Percentiles rank a stretch among this genome's conserved stretches.
phyloP scores from a whole-genome alignment of 2,113 vertebrate species.

The Pygoscelis adeliae region DNA sequence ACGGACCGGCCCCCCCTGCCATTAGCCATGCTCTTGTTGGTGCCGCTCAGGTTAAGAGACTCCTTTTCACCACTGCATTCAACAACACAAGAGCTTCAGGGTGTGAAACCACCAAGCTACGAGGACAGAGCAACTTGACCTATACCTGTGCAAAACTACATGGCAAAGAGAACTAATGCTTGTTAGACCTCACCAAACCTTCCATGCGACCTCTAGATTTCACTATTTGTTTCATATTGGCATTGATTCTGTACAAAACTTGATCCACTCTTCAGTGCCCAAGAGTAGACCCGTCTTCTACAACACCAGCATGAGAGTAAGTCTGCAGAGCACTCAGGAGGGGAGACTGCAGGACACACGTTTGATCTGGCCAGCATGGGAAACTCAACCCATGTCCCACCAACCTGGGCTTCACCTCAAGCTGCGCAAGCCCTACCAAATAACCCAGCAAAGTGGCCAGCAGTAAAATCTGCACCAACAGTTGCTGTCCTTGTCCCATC shows the following conservation, averaged over 20 bases:
- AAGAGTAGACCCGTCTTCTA: background rate
- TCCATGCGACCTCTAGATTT: background rate
- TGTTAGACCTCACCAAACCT: background rate
- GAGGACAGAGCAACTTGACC: background rate
- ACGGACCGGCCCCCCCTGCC: conserved; percentile 25
- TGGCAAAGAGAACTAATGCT: rapidly evolving
- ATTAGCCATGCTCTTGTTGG: background rate
- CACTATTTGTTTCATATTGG: background rate
- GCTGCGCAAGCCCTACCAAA: background rate
- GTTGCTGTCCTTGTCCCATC: rapidly evolving
- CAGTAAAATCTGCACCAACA: background rate
- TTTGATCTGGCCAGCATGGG: background rate
- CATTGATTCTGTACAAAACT: background rate
- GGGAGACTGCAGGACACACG: background rate
- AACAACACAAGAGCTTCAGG: background rate
- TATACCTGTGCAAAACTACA: background rate
- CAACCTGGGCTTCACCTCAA: background rate
- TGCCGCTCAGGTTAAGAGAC: background rate
- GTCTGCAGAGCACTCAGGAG: background rate
- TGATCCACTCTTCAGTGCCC: background rate
- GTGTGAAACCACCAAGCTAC: background rate
- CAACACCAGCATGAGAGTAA: background rate
- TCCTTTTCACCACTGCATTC: conserved; percentile 37
- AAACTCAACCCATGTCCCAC: background rate
- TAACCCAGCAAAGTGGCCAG: background rate